Base-by-base conservation (phyloP, 1,140 invertebrate species). In the Monochamus saltuarius region DNA sequence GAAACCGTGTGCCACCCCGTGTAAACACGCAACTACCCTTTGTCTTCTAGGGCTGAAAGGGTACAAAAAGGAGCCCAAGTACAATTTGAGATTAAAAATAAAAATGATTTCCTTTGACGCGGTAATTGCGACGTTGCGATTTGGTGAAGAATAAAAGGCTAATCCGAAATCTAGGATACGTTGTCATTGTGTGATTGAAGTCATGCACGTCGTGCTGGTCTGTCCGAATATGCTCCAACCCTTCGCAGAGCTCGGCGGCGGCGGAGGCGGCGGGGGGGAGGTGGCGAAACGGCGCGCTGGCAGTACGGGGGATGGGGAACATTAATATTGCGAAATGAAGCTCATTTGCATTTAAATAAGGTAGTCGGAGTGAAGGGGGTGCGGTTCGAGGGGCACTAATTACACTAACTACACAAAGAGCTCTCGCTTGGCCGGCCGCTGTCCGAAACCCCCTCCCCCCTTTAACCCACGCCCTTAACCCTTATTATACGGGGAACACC, bases 261-360 rank as follows among this genome's bases (percentile, higher is more conserved):
- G 22, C 54, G 50, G 38, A 39, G 56, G 64, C 38, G 16, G 57
- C 50, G 36, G 46, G 72, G 73, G 73, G 13, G 62, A 66, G 42
- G 59, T 49, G 51, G 61, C 51, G 13, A 42, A 47, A 7, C 39
- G 62, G 38, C 40, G 49, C 42, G 50, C 50, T 43, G 52, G 54
- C 14, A 53, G 42, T 73, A 78, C 75, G 80, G 79, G 77, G 80
- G 76, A 51, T 51, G 79, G 80, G 81, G 83, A 84, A 87, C 86
- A 89, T 89, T 89, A 89, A 89, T 89, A 88, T 88, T 85, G 85
- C 84, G 85, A 88, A 89, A 89, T 88, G 86, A 88, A 88, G 85
- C 87, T 89, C 87, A 89, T 89, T 89, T 89, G 84, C 87, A 88
- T 89, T 88, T 88, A 89, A 89, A 89, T 89, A 89, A 89, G 87